Evolutionary conservation across 2,888 invertebrate species (phyloP), one percentile per base, ranked within the genome.

Genomic region (Luperina nickerlii): DNA sequence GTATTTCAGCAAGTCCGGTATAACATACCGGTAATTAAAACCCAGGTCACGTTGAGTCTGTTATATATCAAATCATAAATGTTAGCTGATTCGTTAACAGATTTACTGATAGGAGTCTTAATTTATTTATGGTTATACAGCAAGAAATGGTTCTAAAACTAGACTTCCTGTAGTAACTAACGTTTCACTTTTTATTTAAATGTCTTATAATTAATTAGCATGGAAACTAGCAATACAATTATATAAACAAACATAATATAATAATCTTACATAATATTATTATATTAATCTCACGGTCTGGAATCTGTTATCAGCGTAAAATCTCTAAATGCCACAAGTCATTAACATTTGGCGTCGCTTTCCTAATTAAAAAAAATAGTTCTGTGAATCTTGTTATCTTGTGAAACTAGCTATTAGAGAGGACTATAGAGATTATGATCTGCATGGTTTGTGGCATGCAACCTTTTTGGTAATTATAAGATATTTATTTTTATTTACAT

Each of bases 341-440:
- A 85, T 82, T 82, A 85, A 54, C 75, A 71, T 73, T 65, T 71
- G 18, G 13, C 5, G 27, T 67, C 38, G 67, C 8, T 78, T 76
- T 24, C 11, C 6, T 77, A 65, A 42, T 75, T 9, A 79, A 57
- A 71, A 77, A 77, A 71, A 77, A 77, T 69, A 74, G 76, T 60
- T 74, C 18, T 45, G 42, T 48, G 73, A 76, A 66, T 45, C 7
- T 18, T 65, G 65, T 66, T 63, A 82, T 54, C 72, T 32, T 48
- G 18, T 3, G 42, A 27, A 78, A 76, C 62, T n/a, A 63, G 20
- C n/a, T 32, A 8, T 38, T 42, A 60, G 57, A 60, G n/a, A n/a
- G 57, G 57, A 11, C 1, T 60, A n/a, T n/a, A 5, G 1, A 60
- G 4, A n/a, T 60, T 60, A n/a, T n/a, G n/a, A 60, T 11, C 57